phyloP scores from a whole-genome alignment of 2,888 invertebrate species.

The Nineta flava region DNA sequence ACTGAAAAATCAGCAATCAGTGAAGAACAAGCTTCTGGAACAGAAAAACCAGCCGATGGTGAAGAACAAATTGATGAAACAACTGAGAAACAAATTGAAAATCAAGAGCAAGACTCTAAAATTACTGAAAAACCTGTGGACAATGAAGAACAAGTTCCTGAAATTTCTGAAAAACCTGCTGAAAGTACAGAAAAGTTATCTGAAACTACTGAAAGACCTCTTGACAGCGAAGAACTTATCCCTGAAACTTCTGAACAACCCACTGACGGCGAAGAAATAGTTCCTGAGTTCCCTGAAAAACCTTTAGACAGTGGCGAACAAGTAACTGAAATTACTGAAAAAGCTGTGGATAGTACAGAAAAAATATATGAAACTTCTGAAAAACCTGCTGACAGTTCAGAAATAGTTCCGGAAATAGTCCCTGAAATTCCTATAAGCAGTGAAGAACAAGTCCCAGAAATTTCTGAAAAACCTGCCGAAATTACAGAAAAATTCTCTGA shows the following conservation, averaged over 20 bases:
- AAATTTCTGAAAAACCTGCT: slow-evolving; percentile 5
- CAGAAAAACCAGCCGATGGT: slow-evolving; percentile 8
- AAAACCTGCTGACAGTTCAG: neutral
- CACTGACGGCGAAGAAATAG: no score
- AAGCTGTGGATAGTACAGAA: slow-evolving; percentile 7
- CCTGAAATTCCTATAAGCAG: no score
- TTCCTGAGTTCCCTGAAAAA: no score
- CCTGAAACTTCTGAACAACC: slow-evolving; percentile 8
- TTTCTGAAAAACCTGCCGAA: slow-evolving; percentile 5
- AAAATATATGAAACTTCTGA: neutral
- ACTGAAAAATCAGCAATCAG: neutral
- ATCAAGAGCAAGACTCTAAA: no score
- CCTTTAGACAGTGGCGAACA: slow-evolving; percentile 5
- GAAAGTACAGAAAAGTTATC: slow-evolving; percentile 8
- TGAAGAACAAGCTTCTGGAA: slow-evolving; percentile 5
- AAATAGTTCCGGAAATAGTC: no score
- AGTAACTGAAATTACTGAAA: slow-evolving; percentile 8
- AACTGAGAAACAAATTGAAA: neutral
- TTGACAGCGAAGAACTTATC: slow-evolving; percentile 8
- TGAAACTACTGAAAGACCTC: slow-evolving; percentile 6
- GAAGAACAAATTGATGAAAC: slow-evolving; percentile 4
- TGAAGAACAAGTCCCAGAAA: slow-evolving; percentile 7
- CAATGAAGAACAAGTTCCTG: slow-evolving; percentile 7
- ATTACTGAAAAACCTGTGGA: no score
- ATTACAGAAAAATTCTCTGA: slow-evolving; percentile 9